These are phyloP conservation scores for Clarias platycephalus DNA, from an alignment of 2,797 vertebrate genomes.

Conservation along the genomic window DNA sequence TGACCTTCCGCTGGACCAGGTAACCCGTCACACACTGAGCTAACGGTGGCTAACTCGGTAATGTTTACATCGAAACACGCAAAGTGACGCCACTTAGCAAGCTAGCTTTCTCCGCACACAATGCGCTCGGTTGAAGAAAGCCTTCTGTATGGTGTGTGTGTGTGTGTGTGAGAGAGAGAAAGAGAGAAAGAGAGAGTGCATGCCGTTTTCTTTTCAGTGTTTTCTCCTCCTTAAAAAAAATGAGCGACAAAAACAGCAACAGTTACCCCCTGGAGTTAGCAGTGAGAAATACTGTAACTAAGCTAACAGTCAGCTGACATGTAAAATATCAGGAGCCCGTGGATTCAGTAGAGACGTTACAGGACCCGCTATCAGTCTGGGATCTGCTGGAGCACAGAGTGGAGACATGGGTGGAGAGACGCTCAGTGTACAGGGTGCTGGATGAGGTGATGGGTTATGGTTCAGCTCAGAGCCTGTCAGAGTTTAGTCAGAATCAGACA, in stretches of 20 bases:
- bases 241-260: too few species aligned
- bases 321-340: too few species aligned
- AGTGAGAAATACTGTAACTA: not conserved
- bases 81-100: too few species aligned
- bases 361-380: not conserved
- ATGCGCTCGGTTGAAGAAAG: not conserved
- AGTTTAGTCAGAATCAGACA: not conserved
- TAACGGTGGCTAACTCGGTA: not conserved
- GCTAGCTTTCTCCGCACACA: not conserved
- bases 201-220: not conserved
- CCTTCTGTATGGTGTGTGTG: too few species aligned
- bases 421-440: not conserved
- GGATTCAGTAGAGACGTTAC: not conserved
- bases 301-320: not conserved
- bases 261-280: not conserved
- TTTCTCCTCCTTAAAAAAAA: not conserved
- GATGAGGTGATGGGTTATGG: not conserved
- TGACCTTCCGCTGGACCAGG: constrained; percentile 92
- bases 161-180: too few species aligned
- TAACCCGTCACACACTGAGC: constrained; percentile 60
- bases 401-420: not conserved
- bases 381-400: not conserved
- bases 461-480: not conserved
- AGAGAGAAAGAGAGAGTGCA: too few species aligned
- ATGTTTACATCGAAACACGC: not conserved